phyloP scores from a whole-genome alignment of 2,113 vertebrate species.

The Epinephelus fuscoguttatus region DNA sequence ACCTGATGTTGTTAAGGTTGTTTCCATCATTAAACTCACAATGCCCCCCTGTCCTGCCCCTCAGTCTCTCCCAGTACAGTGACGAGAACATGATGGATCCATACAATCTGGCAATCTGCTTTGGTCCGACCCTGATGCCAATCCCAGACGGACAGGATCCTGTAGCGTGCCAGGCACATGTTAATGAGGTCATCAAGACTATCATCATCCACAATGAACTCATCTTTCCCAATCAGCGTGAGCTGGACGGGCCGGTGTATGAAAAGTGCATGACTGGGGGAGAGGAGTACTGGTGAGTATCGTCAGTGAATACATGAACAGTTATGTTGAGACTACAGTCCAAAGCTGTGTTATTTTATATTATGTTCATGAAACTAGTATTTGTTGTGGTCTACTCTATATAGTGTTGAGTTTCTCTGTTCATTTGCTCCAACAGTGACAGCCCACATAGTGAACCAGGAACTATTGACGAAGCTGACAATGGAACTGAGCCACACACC shows the following conservation, averaged over 20 bases:
- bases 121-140: slow-evolving; percentile 96
- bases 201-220: slow-evolving; percentile 93
- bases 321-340: not conserved
- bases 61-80: slow-evolving; percentile 95
- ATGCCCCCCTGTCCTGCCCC: not conserved
- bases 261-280: slow-evolving; percentile 98
- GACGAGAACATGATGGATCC: slow-evolving; percentile 99
- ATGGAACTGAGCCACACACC: slow-evolving; percentile 96
- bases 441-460: slow-evolving; percentile 99
- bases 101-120: slow-evolving; percentile 98
- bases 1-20: not conserved
- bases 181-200: slow-evolving; percentile 98
- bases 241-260: slow-evolving; percentile 94
- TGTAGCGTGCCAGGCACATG: slow-evolving; percentile 94
- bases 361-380: not conserved
- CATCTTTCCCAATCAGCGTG: slow-evolving; percentile 93
- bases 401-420: not conserved
- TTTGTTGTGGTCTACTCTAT: not conserved
- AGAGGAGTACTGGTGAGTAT: slow-evolving; percentile 95
- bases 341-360: not conserved
- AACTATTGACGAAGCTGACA: slow-evolving; percentile 95
- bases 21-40: not conserved
- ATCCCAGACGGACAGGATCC: slow-evolving; percentile 96
- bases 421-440: slow-evolving; percentile 85
- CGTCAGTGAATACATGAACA: not conserved